Evolutionary conservation across 2,113 vertebrate species (phyloP).

Genomic region (Serilophus lunatus): DNA sequence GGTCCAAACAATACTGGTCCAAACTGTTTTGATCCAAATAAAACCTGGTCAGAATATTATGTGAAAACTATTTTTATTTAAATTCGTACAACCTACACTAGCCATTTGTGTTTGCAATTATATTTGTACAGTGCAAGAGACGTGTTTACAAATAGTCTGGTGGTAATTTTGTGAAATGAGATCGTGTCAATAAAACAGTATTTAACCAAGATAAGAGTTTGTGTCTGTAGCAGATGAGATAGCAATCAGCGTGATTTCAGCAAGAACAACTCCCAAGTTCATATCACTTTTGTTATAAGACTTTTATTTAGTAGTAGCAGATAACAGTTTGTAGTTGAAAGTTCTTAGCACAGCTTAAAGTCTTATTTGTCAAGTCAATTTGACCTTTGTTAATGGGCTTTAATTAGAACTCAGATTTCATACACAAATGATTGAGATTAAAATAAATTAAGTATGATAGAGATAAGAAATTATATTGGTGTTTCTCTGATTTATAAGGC

Average conservation of each 20-base stretch:
- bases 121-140: neutral
- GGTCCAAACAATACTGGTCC: neutral
- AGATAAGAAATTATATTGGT: neutral
- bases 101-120: neutral
- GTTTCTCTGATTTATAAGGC: neutral
- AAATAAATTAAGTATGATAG: neutral
- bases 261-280: neutral
- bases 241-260: conserved; percentile 11
- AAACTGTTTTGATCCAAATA: neutral
- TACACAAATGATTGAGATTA: neutral
- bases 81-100: neutral
- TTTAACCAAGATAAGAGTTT: conserved; percentile 17
- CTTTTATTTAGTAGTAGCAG: neutral
- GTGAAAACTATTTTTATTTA: neutral
- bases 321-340: neutral
- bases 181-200: neutral
- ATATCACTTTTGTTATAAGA: neutral
- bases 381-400: neutral
- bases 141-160: neutral
- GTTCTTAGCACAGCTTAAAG: neutral
- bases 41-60: neutral
- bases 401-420: neutral
- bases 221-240: neutral
- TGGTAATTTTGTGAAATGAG: neutral
- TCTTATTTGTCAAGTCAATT: neutral